phyloP scores from a whole-genome alignment of 2,797 vertebrate species.

The Heliangelus exortis region DNA sequence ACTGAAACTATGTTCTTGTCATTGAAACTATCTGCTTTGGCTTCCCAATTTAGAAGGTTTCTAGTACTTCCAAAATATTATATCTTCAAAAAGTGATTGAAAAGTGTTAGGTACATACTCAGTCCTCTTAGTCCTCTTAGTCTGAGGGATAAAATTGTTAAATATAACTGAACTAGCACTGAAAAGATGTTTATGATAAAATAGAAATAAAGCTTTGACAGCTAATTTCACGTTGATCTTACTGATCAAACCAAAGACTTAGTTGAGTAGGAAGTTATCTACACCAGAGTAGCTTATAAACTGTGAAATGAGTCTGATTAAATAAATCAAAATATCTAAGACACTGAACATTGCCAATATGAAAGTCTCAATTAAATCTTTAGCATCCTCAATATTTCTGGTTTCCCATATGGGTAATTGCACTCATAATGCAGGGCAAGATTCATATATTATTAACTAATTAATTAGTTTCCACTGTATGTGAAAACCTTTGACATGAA shows the following conservation, averaged over 20 bases:
- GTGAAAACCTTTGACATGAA: conserved; percentile 72
- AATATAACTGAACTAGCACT: neutral
- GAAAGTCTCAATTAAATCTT: conserved; percentile 68
- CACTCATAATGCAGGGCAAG: conserved; percentile 56
- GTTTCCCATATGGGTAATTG: conserved; percentile 55
- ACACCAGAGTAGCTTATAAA: neutral
- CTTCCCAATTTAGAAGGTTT: neutral
- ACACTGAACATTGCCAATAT: conserved; percentile 13
- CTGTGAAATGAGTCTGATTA: neutral
- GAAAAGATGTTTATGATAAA: neutral
- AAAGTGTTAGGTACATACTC: neutral
- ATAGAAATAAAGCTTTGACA: neutral
- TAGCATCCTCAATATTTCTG: conserved; percentile 63
- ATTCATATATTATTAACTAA: conserved; percentile 80
- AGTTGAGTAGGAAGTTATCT: neutral
- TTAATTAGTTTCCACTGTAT: conserved; percentile 72
- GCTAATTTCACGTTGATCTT: neutral
- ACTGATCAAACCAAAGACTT: neutral
- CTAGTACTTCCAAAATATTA: neutral
- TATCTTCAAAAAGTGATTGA: neutral
- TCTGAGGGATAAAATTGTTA: neutral
- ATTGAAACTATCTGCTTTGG: neutral
- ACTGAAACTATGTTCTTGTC: neutral
- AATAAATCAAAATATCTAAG: conserved; percentile 43
- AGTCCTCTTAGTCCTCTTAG: neutral